Percentiles rank a stretch among this genome's conserved stretches.
Conservation (phyloP, 2,113 vertebrate species). For the Copsychus sechellarum region DNA sequence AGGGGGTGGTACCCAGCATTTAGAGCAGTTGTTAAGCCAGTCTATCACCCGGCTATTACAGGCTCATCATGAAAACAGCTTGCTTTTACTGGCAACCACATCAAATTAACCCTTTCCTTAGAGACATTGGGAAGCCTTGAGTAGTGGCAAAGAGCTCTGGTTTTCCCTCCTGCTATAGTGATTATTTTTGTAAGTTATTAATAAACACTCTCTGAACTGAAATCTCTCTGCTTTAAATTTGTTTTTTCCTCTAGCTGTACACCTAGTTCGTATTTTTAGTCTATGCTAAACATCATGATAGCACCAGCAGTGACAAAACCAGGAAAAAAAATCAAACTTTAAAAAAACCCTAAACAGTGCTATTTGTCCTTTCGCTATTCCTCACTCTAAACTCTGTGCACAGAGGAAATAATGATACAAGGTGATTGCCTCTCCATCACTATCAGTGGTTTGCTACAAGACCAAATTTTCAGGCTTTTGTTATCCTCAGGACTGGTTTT, state of each 20-base stretch:
- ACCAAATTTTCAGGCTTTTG: not conserved
- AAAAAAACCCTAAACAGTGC: accelerated
- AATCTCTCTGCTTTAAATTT: not conserved
- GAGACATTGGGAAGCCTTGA: not conserved
- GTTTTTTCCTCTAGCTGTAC: not conserved
- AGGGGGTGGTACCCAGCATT: not conserved
- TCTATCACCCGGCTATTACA: not conserved
- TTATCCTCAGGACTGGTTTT: not conserved
- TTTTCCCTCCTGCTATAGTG: not conserved
- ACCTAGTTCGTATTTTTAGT: not conserved
- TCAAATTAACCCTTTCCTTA: conserved; percentile 36
- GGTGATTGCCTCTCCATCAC: not conserved
- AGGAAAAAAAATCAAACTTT: not conserved
- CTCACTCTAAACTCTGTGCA: not conserved
- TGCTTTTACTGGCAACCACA: not conserved
- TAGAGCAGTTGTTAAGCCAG: conserved; percentile 16
- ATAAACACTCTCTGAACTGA: not conserved
- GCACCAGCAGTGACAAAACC: not conserved
- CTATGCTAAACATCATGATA: accelerated
- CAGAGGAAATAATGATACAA: not conserved
- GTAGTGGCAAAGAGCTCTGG: accelerated
- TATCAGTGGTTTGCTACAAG: not conserved
- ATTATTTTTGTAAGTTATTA: not conserved
- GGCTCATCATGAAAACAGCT: conserved; percentile 19
- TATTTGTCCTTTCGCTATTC: not conserved